Conservation (phyloP, 2,113 vertebrate species). For the Hippotragus niger region DNA sequence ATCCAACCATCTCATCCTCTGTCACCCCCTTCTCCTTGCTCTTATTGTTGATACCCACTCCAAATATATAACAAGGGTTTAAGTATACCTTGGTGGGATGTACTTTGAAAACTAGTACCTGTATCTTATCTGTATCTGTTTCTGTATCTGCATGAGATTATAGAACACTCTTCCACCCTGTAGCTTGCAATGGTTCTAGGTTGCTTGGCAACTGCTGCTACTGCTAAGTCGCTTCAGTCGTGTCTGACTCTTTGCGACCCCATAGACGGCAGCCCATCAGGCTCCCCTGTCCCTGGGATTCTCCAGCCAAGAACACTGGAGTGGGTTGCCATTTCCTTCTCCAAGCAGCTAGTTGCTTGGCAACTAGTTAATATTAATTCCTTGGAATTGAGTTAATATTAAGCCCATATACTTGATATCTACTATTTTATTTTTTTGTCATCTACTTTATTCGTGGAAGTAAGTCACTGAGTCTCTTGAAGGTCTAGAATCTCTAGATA, state of each 20-base stretch:
- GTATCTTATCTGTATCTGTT: neutral
- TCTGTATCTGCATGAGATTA: too few species aligned
- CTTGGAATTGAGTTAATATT: neutral
- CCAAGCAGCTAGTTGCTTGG: neutral
- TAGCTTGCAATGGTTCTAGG: neutral
- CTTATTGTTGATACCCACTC: neutral
- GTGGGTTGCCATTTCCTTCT: too few species aligned
- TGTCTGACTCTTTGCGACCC: too few species aligned
- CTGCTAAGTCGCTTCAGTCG: too few species aligned
- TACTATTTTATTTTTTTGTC: neutral
- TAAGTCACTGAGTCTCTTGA: neutral
- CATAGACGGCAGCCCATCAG: too few species aligned
- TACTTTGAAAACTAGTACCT: neutral
- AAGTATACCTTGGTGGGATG: neutral
- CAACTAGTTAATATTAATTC: neutral
- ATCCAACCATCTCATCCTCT: neutral
- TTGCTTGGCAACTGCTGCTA: neutral
- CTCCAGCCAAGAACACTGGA: too few species aligned
- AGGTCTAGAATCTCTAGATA: neutral
- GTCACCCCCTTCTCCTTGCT: neutral
- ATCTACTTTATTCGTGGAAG: neutral
- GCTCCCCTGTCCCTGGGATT: too few species aligned
- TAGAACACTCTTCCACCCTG: neutral
- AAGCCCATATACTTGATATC: neutral
- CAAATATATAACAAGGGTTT: neutral